A percentile compares a stretch with the other conserved stretches of the same genome.
phyloP scores from a whole-genome alignment of 2,113 vertebrate species.

The Sebastes fasciatus region DNA sequence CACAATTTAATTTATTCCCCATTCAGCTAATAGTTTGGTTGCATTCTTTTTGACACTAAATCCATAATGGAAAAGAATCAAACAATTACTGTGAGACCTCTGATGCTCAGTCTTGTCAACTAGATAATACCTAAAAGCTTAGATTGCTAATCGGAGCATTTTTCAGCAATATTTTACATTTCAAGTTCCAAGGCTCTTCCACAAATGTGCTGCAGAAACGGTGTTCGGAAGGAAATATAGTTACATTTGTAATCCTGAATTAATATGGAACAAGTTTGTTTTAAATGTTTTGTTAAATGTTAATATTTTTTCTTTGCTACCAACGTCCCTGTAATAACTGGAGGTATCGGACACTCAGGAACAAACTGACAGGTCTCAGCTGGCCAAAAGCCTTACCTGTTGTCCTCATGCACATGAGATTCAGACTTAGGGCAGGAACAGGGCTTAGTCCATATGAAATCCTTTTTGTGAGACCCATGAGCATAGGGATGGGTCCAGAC shows the following conservation, averaged over 20 bases:
- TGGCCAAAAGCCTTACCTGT: too few relatives aligned
- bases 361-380: too few relatives aligned
- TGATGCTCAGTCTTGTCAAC: neutral
- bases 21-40: neutral
- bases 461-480: too few relatives aligned
- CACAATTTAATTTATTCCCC: neutral
- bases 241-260: neutral
- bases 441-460: too few relatives aligned
- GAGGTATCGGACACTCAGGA: neutral
- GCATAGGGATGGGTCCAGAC: too few relatives aligned
- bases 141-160: too few relatives aligned
- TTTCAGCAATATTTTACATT: neutral
- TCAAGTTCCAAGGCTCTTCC: neutral
- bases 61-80: neutral
- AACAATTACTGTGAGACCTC: neutral
- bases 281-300: neutral
- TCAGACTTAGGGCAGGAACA: too few relatives aligned
- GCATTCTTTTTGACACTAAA: conserved; percentile 3
- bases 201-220: neutral
- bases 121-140: neutral
- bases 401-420: too few relatives aligned
- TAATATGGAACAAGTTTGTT: neutral
- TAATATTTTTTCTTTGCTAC: neutral
- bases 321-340: too few relatives aligned
- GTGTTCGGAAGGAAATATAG: neutral